Evolutionary conservation across 2,797 vertebrate genomes (phyloP).

Genomic region (Silurus aristotelis): DNA sequence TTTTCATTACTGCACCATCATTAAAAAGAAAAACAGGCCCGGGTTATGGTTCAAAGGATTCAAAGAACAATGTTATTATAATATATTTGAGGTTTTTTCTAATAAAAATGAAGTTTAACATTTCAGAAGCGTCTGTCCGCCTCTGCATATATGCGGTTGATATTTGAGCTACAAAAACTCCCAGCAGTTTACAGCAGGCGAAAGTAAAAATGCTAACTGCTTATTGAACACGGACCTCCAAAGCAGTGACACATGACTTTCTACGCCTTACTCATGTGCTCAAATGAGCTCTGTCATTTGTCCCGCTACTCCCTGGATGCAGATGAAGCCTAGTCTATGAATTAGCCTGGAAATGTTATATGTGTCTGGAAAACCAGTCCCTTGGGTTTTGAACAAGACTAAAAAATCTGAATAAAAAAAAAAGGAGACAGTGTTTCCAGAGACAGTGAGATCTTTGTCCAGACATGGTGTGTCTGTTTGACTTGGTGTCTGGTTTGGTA

Average conservation of each 20-base stretch:
- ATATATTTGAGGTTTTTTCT: background rate
- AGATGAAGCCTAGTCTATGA: conserved; percentile 10
- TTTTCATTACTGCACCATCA: background rate
- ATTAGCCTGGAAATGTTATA: conserved; percentile 21
- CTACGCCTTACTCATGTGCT: conserved; percentile 12
- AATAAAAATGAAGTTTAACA: too few species aligned
- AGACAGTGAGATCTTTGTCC: conserved; percentile 32
- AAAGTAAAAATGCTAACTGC: conserved; percentile 9
- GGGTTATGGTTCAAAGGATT: background rate
- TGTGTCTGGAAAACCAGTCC: conserved; percentile 22
- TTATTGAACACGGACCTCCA: background rate
- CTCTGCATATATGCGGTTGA: background rate
- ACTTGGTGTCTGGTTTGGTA: conserved; percentile 16
- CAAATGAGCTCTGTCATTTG: background rate
- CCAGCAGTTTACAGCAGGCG: conserved; percentile 6
- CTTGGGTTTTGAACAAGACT: background rate
- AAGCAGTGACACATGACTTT: conserved; percentile 12
- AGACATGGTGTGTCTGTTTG: conserved; percentile 31
- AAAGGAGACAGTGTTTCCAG: conserved; percentile 12
- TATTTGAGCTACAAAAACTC: background rate
- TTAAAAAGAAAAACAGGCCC: background rate
- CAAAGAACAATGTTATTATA: background rate
- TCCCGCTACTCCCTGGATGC: background rate
- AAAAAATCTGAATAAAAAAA: background rate
- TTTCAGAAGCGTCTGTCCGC: background rate